Evolutionary conservation across 2,888 invertebrate species (phyloP), one percentile per base, ranked within the genome.

Genomic region (Diabrotica balteata): DNA sequence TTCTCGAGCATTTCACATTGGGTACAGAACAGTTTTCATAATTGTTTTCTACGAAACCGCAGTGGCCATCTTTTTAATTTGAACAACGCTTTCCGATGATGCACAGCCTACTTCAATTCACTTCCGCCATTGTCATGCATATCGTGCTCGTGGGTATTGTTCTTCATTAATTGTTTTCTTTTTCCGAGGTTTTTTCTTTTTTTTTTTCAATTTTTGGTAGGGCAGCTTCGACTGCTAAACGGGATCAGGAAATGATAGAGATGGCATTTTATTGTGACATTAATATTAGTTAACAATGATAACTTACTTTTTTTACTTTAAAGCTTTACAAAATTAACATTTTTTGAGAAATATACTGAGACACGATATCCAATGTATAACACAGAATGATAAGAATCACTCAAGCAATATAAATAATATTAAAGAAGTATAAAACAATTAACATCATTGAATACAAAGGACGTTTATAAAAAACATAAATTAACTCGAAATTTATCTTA

Each of bases 41-140:
- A 77, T 76, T 74, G 73, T 77, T 76, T 74, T 73, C 74, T 69
- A 70, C 70, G 70, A 74, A 72, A 70, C 61, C 67, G 75, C 58
- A 73, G 76, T 75, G 76, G 77, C 79, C 79, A 78, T 80, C 78
- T 80, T 80, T 80, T 80, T 80, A 80, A 80, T 80, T 80, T 77
- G 64, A 64, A 64, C 77, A 74, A 75, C 76, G 77, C 77, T 77
- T 79, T 79, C 78, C 76, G 75, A 74, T 76, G 63, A 63, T 63
- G 63, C 63, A 78, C 77, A 74, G 73, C 70, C 72, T 71, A 73
- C 75, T 75, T 76, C 75, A 76, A 75, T 76, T 76, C 76, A 75
- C 73, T 77, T 74, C 75, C 75, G 76, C 79, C 73, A 77, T 79
- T 79, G 79, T 78, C 75, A 78, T 78, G 79, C 77, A 79, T 78